Base-by-base conservation (phyloP, 2,888 invertebrate species). In the Chaetoderma sp. region DNA sequence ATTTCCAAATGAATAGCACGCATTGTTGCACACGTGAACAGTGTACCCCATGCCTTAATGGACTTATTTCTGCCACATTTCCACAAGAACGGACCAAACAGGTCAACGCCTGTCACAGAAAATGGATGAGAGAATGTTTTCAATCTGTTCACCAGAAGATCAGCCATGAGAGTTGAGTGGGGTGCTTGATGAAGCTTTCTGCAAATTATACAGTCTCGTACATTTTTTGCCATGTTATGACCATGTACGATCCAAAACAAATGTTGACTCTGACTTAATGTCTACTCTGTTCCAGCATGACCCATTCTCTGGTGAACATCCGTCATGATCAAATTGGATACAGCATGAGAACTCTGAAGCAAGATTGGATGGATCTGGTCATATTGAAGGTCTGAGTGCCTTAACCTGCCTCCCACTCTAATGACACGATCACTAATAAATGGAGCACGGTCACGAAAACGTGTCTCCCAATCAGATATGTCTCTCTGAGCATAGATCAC, bases 1-100 rank as follows among this genome's bases (percentile, higher is more conserved):
- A 66, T 54, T 50, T 66, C 66, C 42, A 66, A 32, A 44, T 66
- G 66, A n/a, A 66, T 45, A 2, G 58, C 66, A 27, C 63, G 44
- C 3, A 27, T 47, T 8, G 36, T 47, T 18, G 54, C 52, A 32
- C 63, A 66, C 16, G 63, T 63, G 54, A 63, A 66, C 4, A 66
- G 16, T 3, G 55, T 55, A 18, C 60, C 55, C 54, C 60, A 65
- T 32, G 65, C 65, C n/a, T 56, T 60, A 13, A 45, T 36, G n/a
- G 18, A 30, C 30, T 36, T 60, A 49, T 18, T 60, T 60, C 28
- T 42, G 4, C 4, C 49, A 27, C 21, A 33, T 21, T 23, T 49
- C 18, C n/a, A 49, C 18, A n/a, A 6, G 23, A 65, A 56, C 3
- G 63, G 63, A 33, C 63, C 63, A 57, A 63, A 63, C 27, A 63